phyloP scores from a whole-genome alignment of 2,113 vertebrate species.

The Scophthalmus maximus region DNA sequence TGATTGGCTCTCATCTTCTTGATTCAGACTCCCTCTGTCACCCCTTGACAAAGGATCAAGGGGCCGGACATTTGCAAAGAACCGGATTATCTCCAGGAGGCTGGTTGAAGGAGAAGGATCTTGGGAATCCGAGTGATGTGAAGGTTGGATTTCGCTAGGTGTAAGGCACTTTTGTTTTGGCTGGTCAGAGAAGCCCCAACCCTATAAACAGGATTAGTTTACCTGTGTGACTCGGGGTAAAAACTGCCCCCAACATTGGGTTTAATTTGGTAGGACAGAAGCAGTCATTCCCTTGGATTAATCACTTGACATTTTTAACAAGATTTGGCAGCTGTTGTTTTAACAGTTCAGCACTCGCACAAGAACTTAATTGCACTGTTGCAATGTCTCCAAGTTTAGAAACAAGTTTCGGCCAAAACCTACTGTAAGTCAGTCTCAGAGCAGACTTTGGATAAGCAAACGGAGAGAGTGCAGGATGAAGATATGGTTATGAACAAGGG shows the following conservation, averaged over 20 bases:
- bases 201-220: constrained; percentile 21
- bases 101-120: constrained; percentile 50
- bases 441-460: constrained; percentile 69
- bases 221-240: constrained; percentile 6
- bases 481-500: constrained; percentile 66
- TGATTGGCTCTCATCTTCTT: constrained; percentile 53
- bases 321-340: constrained; percentile 45
- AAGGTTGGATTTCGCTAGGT: constrained; percentile 55
- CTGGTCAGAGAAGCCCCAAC: constrained; percentile 8
- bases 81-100: constrained; percentile 65
- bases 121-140: constrained; percentile 40
- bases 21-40: constrained; percentile 67
- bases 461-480: constrained; percentile 68
- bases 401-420: constrained; percentile 51
- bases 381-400: constrained; percentile 31
- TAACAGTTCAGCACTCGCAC: constrained; percentile 42
- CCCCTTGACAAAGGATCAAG: constrained; percentile 77
- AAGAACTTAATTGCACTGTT: constrained; percentile 28
- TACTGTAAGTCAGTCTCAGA: constrained; percentile 48
- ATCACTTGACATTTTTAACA: constrained; percentile 30
- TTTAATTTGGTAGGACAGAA: constrained; percentile 21
- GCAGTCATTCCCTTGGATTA: neutral
- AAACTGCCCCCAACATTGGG: neutral
- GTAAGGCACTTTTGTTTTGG: constrained; percentile 51
- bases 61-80: constrained; percentile 58